phyloP scores from a whole-genome alignment of 2,113 vertebrate genomes.

The Bucco capensis region DNA sequence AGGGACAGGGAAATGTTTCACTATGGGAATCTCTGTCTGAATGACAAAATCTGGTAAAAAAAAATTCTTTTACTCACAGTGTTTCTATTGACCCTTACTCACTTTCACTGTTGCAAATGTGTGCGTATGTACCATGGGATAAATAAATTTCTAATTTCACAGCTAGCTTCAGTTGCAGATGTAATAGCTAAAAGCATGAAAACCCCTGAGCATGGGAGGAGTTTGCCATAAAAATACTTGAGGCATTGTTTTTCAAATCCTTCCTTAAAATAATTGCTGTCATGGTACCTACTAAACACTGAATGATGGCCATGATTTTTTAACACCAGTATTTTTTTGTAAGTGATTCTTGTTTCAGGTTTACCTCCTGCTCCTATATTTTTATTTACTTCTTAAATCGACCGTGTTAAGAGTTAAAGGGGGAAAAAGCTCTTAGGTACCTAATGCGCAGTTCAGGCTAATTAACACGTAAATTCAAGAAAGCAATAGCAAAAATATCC shows the following conservation, averaged over 20 bases:
- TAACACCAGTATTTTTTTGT: not conserved
- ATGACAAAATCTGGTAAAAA: not conserved
- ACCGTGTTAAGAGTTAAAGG: not conserved
- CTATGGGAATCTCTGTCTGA: not conserved
- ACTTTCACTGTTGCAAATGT: not conserved
- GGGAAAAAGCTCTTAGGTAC: not conserved
- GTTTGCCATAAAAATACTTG: not conserved
- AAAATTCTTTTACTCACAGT: not conserved
- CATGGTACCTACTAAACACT: not conserved
- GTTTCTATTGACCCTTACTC: not conserved
- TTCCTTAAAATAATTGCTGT: slow-evolving; percentile 29
- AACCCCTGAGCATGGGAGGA: slow-evolving; percentile 46
- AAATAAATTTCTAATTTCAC: slow-evolving; percentile 48
- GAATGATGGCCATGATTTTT: not conserved
- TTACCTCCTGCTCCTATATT: not conserved
- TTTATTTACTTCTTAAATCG: not conserved
- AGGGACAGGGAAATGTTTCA: not conserved
- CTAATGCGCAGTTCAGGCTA: not conserved
- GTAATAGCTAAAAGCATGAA: slow-evolving; percentile 22
- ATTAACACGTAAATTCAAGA: not conserved
- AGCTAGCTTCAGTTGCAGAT: slow-evolving; percentile 30
- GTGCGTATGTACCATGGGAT: not conserved
- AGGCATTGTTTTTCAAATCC: slow-evolving; percentile 33
- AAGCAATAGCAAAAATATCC: not conserved
- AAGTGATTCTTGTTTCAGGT: not conserved